phyloP scores from a whole-genome alignment of 2,797 vertebrate species.

The Phyllotis vaccarum region DNA sequence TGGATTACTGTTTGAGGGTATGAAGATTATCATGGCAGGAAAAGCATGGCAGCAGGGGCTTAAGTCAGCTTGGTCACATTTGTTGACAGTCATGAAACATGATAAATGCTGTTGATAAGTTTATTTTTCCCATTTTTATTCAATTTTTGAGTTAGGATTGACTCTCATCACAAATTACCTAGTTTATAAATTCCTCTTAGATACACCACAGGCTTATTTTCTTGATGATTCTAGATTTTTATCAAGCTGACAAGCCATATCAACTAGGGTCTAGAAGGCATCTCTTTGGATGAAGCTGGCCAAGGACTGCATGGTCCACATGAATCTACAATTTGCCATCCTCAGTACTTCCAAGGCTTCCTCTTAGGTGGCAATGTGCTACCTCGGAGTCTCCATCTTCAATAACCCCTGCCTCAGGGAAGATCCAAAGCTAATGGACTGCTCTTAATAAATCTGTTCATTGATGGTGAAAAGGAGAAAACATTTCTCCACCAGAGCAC shows the following conservation, averaged over 20 bases:
- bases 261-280: conserved; percentile 3
- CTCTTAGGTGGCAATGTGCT: conserved; percentile 92
- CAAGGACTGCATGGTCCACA: conserved; percentile 92
- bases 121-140: neutral
- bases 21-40: neutral
- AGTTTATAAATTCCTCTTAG: neutral
- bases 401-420: conserved; percentile 87
- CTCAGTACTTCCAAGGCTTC: conserved; percentile 93
- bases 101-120: neutral
- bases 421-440: no score
- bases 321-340: conserved; percentile 93
- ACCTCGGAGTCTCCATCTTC: conserved; percentile 92
- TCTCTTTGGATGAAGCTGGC: conserved; percentile 85
- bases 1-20: neutral
- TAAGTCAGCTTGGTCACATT: neutral
- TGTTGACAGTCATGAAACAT: neutral
- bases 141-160: neutral
- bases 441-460: neutral
- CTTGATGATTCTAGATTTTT: neutral
- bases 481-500: neutral
- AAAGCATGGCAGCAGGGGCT: neutral
- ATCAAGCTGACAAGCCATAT: neutral
- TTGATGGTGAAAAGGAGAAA: neutral
- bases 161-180: neutral
- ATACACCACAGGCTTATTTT: neutral